phyloP scores from a whole-genome alignment of 1,140 invertebrate genomes.

The Drosophila repleta region DNA sequence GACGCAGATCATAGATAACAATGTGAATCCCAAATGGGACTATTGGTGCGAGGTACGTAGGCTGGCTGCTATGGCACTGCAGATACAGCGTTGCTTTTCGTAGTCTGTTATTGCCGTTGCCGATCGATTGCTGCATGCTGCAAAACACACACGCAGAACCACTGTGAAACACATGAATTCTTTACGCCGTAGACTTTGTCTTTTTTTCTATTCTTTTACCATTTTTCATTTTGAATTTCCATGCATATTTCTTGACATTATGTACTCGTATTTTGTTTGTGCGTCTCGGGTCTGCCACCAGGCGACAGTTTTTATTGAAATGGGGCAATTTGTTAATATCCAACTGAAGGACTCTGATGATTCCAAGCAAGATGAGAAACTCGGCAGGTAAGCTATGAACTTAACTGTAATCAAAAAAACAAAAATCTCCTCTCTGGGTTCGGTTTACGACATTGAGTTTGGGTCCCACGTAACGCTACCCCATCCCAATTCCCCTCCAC shows the following conservation, averaged over 20 bases:
- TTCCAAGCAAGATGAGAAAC: conserved; percentile 91
- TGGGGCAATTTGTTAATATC: conserved; percentile 90
- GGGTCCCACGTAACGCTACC: conserved; percentile 1
- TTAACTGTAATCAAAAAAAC: not conserved
- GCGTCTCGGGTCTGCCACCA: conserved; percentile 49
- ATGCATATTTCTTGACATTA: conserved; percentile 55
- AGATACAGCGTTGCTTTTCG: conserved; percentile 47
- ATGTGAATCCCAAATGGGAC: conserved; percentile 97
- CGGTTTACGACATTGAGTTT: conserved; percentile 8
- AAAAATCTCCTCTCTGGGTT: conserved; percentile 3
- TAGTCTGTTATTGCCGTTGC: conserved; percentile 59
- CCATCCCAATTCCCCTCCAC: conserved; percentile 1
- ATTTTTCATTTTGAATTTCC: conserved; percentile 49
- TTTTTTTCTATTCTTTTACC: conserved; percentile 40
- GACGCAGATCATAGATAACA: conserved; percentile 95
- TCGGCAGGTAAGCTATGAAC: conserved; percentile 88
- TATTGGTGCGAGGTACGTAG: conserved; percentile 94
- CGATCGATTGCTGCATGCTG: conserved; percentile 70
- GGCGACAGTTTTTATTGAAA: conserved; percentile 80
- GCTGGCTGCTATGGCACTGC: conserved; percentile 22
- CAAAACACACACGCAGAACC: conserved; percentile 29
- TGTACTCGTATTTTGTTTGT: conserved; percentile 56
- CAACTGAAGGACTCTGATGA: conserved; percentile 94
- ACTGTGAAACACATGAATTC: conserved; percentile 9
- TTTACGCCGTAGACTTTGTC: conserved; percentile 46